Evolutionary conservation across 53 echinoderm and acorn worm genomes (phyloP).

Genomic region (Luidia sarsii): DNA sequence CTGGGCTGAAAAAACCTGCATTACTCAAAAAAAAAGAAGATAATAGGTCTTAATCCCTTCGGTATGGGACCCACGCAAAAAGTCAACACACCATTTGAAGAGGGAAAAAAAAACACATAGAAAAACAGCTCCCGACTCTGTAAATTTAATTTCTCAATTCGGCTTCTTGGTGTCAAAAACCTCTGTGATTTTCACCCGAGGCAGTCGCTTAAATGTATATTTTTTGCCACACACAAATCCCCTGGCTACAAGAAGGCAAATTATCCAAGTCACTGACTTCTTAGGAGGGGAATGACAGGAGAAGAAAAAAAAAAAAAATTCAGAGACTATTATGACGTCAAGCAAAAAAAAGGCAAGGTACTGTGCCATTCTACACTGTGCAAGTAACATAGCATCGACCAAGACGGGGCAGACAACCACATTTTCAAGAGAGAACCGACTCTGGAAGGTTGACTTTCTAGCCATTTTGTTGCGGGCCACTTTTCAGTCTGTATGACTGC

Average conservation of each 20-base stretch:
- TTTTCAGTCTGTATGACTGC: too few species aligned
- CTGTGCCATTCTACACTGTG: too few species aligned
- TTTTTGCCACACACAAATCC: constrained; percentile 27
- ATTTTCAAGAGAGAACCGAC: too few species aligned
- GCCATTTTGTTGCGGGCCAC: too few species aligned
- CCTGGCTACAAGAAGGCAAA: constrained; percentile 39
- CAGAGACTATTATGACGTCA: too few species aligned
- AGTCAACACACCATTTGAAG: constrained; percentile 43
- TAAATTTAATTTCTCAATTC: constrained; percentile 47
- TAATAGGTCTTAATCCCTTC: constrained; percentile 29
- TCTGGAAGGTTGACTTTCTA: too few species aligned
- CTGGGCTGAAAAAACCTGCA: neutral
- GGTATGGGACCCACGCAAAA: constrained; percentile 25
- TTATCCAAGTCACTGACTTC: constrained; percentile 52
- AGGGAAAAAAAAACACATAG: too few species aligned
- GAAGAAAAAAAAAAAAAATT: too few species aligned
- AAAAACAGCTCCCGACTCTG: constrained; percentile 12
- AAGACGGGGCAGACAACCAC: too few species aligned
- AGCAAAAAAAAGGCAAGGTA: too few species aligned
- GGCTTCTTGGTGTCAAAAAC: constrained; percentile 39
- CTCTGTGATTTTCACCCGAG: constrained; percentile 25
- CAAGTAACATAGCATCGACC: too few species aligned
- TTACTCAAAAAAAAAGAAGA: neutral
- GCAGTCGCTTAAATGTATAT: neutral
- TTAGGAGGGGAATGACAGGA: too few species aligned